Base-by-base conservation (phyloP, 2,797 vertebrate genomes). In the Pseudochirops cupreus region DNA sequence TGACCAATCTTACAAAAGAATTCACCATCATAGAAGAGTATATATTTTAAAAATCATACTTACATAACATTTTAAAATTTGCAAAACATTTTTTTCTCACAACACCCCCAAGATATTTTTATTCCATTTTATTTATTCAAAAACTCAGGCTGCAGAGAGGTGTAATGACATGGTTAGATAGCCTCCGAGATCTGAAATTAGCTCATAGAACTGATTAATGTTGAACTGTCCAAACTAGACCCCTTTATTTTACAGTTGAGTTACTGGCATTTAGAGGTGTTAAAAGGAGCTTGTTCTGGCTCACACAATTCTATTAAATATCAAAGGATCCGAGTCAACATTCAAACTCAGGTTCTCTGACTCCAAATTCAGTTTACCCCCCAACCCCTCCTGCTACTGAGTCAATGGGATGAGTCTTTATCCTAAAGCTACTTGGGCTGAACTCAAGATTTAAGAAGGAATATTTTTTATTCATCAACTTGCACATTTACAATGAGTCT, bases 1-100 rank as follows among this genome's bases (percentile, higher is more conserved):
- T 92, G 57, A 93, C 50, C 46, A 92, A n/a, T 91, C 87, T 91
- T 93, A 97, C 57, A 91, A 95, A 95, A 95, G n/a, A 56, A 95
- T 93, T 91, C 62, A 94, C 90, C 92, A 95, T 92, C 89, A 74
- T 50, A 92, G 57, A 62, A 90, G 74, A 90, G 33, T 29, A 39
- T 92, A 91, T 94, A 74, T 94, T 95, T 93, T 92, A n/a, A 91
- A 62, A 94, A n/a, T 57, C 9, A 21, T 2, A 46, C 26, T 87
- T 46, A 87, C 26, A 26, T 26, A 87, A 87, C 39, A 50, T 26
- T 50, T 87, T 87, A 26, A 87, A 33, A 87, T 87, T 87, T 46
- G 39, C 39, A 46, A 87, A 87, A 50, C 74, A 87, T 87, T 39
- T 82, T 82, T 46, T 87, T 87, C 39, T 50, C 24, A 4, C 74